Base-by-base conservation (phyloP, 2,888 invertebrate genomes). In the Alcis repandata region DNA sequence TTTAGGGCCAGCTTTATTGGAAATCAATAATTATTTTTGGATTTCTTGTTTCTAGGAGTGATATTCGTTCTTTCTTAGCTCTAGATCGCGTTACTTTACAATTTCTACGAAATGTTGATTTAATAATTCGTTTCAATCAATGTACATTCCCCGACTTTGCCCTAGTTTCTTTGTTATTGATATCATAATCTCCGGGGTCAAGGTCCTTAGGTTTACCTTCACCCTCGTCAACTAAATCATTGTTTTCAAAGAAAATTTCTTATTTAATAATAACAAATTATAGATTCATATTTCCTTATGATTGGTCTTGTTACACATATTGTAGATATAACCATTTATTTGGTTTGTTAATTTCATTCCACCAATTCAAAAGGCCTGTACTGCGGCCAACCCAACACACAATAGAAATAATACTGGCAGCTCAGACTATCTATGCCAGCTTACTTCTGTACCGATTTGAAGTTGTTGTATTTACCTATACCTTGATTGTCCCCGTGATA, bases 401-500 rank as follows among this genome's bases (percentile, higher is more conserved):
- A 4, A 27, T 27, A 27, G 6, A 27, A 27, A 27, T 27, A 27
- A 6, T 2, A 6, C 27, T 27, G 27, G 27, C 27, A 27, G 3
- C 27, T 27, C 27, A 27, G 2, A 4, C 27, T 27, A 27, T 27
- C 3, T 27, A n/a, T n/a, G n/a, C n/a, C n/a, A n/a, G n/a, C n/a
- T n/a, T n/a, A n/a, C n/a, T n/a, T n/a, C n/a, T n/a, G n/a, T n/a
- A n/a, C n/a, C n/a, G n/a, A n/a, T 27, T 27, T 27, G 6, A 27
- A 27, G 27, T 4, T 4, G 22, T 19, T 46, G 22, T n/a, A n/a
- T 27, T 7, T 32, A 15, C 1, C 15, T 40, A 40, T 49, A 13
- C 27, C 52, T 46, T 56, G n/a, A 17, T 56, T 36, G 43, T 49
- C n/a, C 19, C 53, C 46, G 48, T 52, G 64, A 49, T 10, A 33